Evolutionary conservation across 2,888 invertebrate species (phyloP).

Genomic region (Scaptodrosophila latifasciaeformis): DNA sequence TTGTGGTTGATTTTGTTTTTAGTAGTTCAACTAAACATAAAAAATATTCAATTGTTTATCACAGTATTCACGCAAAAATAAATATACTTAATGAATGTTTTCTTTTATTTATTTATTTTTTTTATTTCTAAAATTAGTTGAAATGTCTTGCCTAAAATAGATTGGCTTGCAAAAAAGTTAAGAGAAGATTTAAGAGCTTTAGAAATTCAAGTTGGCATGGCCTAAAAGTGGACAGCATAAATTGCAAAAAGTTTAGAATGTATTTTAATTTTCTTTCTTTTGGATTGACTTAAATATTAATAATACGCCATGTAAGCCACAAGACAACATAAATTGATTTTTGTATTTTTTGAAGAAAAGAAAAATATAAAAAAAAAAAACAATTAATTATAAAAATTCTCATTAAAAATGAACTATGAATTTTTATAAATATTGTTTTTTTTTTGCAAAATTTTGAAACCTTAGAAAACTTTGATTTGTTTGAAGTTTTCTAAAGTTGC

Average conservation of each 20-base stretch:
- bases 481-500: conserved; percentile 38
- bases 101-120: conserved; percentile 14
- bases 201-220: conserved; percentile 1
- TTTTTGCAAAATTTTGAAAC: conserved; percentile 33
- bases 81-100: conserved; percentile 54
- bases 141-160: conserved; percentile 42
- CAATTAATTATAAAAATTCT: too few relatives aligned
- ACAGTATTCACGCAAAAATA: conserved; percentile 73
- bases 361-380: too few relatives aligned
- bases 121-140: conserved; percentile 34
- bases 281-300: conserved; percentile 51
- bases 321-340: background rate
- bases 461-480: conserved; percentile 29
- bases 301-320: conserved; percentile 29
- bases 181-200: conserved; percentile 6
- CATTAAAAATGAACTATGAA: background rate
- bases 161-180: conserved; percentile 36
- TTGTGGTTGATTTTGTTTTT: conserved; percentile 20
- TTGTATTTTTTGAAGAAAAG: too few relatives aligned
- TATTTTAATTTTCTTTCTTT: too few relatives aligned
- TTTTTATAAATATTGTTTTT: conserved; percentile 1
- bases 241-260: background rate
- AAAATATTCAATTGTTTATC: conserved; percentile 73
- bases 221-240: background rate
- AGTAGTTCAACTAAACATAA: conserved; percentile 51